These are phyloP conservation scores for Eclectus roratus DNA, from an alignment of 2,113 vertebrate species.

Conservation along the genomic window DNA sequence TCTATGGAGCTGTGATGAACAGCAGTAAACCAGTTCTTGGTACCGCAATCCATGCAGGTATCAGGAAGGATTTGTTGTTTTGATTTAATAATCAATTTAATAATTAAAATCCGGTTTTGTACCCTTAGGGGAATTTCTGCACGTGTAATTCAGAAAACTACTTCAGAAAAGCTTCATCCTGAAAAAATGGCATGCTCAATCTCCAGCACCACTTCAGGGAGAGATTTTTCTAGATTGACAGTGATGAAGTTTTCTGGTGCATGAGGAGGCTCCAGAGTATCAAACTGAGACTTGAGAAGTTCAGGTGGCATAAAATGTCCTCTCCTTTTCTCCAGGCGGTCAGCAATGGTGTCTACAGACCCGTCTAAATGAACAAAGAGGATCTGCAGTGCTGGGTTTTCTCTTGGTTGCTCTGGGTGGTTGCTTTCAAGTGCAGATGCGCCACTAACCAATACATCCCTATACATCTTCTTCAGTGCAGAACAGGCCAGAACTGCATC, in stretches of 20 bases:
- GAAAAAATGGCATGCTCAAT: slow-evolving; percentile 65
- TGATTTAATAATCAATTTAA: background rate
- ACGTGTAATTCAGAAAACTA: background rate
- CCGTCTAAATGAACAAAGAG: slow-evolving; percentile 84
- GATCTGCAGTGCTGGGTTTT: slow-evolving; percentile 40
- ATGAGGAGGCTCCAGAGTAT: slow-evolving; percentile 80
- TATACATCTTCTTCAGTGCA: slow-evolving; percentile 85
- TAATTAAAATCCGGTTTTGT: background rate
- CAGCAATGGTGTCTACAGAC: slow-evolving; percentile 76
- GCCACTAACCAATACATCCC: slow-evolving; percentile 77
- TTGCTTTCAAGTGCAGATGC: background rate
- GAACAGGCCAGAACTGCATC: slow-evolving; percentile 84
- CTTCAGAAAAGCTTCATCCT: background rate
- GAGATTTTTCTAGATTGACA: slow-evolving; percentile 74
- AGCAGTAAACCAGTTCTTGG: background rate
- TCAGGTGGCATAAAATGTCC: slow-evolving; percentile 86
- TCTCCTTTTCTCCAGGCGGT: slow-evolving; percentile 75
- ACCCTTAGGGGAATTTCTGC: background rate
- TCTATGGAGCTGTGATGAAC: background rate
- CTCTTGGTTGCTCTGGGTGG: background rate
- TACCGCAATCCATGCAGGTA: background rate
- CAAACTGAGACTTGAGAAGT: slow-evolving; percentile 86
- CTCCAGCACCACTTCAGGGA: slow-evolving; percentile 72
- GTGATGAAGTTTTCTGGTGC: slow-evolving; percentile 80
- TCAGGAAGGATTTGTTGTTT: background rate